Evolutionary conservation across 1,140 invertebrate species (phyloP).

Genomic region (Diorhabda sublineata): DNA sequence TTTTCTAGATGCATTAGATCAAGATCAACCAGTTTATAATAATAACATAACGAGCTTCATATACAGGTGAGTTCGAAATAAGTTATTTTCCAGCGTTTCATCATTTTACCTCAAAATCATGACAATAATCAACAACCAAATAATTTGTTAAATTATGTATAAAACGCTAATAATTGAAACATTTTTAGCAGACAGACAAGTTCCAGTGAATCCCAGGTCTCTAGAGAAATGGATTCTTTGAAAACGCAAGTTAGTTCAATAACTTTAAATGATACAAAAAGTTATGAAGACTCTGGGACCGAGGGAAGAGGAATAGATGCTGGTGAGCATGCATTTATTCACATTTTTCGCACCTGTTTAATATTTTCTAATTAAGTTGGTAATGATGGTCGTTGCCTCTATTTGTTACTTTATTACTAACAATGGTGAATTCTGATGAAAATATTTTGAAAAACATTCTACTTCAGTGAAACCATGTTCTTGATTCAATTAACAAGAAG

Average conservation of each 20-base stretch:
- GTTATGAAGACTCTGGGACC: slow-evolving; percentile 29
- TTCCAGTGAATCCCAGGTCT: slow-evolving; percentile 41
- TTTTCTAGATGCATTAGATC: slow-evolving; percentile 25
- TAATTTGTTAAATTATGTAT: too few species aligned
- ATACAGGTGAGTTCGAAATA: slow-evolving; percentile 19
- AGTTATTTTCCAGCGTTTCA: not conserved
- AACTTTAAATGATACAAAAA: slow-evolving; percentile 28
- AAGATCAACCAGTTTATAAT: slow-evolving; percentile 9
- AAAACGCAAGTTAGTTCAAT: slow-evolving; percentile 32
- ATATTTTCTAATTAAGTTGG: too few species aligned
- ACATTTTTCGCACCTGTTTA: not conserved
- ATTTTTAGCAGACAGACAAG: slow-evolving; percentile 40
- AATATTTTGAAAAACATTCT: too few species aligned
- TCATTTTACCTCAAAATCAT: too few species aligned
- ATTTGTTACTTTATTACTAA: too few species aligned
- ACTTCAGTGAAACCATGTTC: too few species aligned
- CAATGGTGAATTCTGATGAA: too few species aligned
- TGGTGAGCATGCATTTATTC: slow-evolving; percentile 14
- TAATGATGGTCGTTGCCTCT: too few species aligned
- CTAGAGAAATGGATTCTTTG: slow-evolving; percentile 37
- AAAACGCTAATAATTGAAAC: too few species aligned
- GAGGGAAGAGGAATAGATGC: slow-evolving; percentile 22
- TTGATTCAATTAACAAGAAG: too few species aligned
- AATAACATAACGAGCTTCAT: slow-evolving; percentile 14
- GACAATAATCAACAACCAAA: too few species aligned